Conservation (phyloP, 2,113 vertebrate genomes). For the Corvus hawaiiensis region DNA sequence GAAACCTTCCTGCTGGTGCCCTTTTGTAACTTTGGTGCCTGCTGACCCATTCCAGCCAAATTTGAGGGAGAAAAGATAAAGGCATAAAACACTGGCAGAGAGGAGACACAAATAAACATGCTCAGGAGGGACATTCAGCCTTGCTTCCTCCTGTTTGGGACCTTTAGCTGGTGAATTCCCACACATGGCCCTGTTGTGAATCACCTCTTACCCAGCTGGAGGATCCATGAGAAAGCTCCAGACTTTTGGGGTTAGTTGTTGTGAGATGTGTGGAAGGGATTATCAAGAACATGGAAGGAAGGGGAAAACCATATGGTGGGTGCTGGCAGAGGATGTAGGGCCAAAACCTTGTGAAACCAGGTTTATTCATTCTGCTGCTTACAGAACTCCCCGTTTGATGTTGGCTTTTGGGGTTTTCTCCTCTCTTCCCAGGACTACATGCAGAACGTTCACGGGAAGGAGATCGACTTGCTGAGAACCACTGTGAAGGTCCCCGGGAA, state of each 20-base stretch:
- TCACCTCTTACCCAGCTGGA: neutral
- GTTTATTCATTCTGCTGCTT: neutral
- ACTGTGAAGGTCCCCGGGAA: slow-evolving; percentile 98
- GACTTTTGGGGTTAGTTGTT: neutral
- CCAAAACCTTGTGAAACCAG: neutral
- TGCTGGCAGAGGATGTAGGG: neutral
- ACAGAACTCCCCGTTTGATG: neutral
- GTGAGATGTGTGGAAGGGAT: neutral
- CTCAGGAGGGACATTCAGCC: neutral
- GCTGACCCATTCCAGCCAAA: neutral
- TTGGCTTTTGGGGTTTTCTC: neutral
- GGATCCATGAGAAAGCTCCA: neutral
- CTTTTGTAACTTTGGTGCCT: neutral
- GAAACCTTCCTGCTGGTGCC: neutral
- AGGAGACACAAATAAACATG: neutral
- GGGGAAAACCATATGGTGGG: rapidly evolving
- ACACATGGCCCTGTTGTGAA: rapidly evolving
- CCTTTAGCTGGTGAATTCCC: neutral
- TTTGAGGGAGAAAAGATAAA: neutral
- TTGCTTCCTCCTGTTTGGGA: neutral
- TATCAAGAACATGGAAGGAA: neutral
- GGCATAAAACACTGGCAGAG: rapidly evolving
- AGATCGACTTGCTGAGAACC: slow-evolving; percentile 93
- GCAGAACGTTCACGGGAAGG: slow-evolving; percentile 97
- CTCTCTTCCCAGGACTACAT: slow-evolving; percentile 86